Evolutionary conservation across 2,113 vertebrate genomes (phyloP).

Genomic region (Meriones unguiculatus): DNA sequence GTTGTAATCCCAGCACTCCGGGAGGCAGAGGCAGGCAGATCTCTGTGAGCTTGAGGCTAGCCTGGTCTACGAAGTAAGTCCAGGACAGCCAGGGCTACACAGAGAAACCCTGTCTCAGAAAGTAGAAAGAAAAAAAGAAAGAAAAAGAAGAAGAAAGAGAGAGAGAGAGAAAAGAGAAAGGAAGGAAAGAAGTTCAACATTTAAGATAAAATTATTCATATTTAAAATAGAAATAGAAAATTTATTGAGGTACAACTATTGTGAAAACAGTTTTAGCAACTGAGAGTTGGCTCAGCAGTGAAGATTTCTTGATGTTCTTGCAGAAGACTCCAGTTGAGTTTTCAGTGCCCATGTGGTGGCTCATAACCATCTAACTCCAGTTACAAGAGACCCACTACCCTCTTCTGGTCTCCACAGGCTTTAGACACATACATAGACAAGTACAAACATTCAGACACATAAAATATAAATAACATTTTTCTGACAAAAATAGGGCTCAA

Average conservation of each 20-base stretch:
- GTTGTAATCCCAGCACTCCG: no score
- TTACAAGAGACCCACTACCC: neutral
- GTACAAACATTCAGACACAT: neutral
- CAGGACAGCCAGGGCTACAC: no score
- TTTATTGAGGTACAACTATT: neutral
- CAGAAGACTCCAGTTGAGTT: neutral
- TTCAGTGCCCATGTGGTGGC: no score
- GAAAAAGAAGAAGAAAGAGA: no score
- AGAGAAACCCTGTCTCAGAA: no score
- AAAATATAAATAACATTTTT: neutral
- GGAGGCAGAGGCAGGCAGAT: no score
- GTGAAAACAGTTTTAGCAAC: neutral
- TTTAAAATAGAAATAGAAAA: conserved; percentile 2
- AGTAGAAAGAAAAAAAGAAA: no score
- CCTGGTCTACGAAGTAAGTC: no score
- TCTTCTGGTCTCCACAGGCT: neutral
- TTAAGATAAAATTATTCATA: conserved; percentile 36
- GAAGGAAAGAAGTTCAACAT: neutral
- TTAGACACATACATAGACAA: neutral
- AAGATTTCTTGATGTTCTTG: neutral
- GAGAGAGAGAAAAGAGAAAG: no score
- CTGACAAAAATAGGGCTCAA: neutral
- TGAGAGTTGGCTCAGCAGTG: neutral
- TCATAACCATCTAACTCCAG: no score
- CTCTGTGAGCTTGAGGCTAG: no score